Conservation (phyloP, 2,113 vertebrate genomes). For the Coptodon bakossiorum region DNA sequence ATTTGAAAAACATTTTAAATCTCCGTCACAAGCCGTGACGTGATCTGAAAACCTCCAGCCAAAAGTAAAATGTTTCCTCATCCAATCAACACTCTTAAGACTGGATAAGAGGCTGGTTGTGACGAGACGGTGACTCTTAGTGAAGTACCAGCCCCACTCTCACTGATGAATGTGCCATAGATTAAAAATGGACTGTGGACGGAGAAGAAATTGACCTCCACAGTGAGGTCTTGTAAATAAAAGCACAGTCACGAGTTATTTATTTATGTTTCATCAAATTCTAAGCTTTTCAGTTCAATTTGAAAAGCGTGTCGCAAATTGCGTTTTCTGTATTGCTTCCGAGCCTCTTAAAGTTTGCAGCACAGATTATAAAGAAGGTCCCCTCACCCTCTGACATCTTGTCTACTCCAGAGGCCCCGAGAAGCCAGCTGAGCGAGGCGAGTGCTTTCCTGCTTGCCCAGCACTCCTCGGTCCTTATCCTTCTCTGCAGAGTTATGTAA, state of each 20-base stretch:
- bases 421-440: background rate
- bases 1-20: background rate
- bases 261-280: background rate
- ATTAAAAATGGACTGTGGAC: background rate
- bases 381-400: background rate
- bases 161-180: background rate
- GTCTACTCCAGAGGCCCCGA: background rate
- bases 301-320: background rate
- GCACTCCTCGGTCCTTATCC: slow-evolving; percentile 50
- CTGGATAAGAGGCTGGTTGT: background rate
- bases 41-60: background rate
- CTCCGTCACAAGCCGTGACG: background rate
- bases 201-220: background rate
- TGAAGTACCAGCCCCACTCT: rapidly evolving
- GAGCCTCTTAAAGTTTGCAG: background rate
- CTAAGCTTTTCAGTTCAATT: background rate
- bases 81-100: background rate
- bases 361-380: background rate
- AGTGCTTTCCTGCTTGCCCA: slow-evolving; percentile 30
- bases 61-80: rapidly evolving
- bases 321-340: background rate
- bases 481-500: slow-evolving; percentile 47
- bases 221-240: background rate
- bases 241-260: background rate
- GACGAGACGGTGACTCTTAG: background rate